Base-by-base conservation (phyloP, 2,797 vertebrate species). In the Fratercula arctica region DNA sequence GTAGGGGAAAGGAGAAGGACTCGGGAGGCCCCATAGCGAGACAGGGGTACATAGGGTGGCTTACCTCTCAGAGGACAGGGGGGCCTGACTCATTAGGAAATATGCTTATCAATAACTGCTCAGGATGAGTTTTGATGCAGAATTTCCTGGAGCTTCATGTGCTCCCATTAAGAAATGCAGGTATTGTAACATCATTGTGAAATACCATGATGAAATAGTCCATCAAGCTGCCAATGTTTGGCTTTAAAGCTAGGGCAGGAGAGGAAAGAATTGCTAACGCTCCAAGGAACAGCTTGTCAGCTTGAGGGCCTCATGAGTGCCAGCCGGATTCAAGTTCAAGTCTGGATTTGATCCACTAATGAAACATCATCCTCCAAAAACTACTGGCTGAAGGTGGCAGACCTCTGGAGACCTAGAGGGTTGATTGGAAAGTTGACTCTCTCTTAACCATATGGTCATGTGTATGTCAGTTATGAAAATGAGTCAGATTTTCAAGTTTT, bases 211-310 rank as follows among this genome's bases (percentile, higher is more conserved):
- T 67, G 75, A 89, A 92, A 56, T 43, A 87, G 93, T 69, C 72
- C 79, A 70, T 75, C 61, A 16, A 25, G 9, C 45, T 92, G 90
- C 89, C 82, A 72, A 10, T 25, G 54, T 67, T 16, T 85, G 75
- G 68, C 81, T 95, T 89, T 75, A 87, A 87, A 87, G 75, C 78
- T 81, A 56, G 81, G 57, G 43, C 54, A 78, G 56, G 85, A 89
- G 81, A 59, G 66, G 76, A 87, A 80, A 87, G 92, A 89, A 85
- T 73, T 88, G 70, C 91, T 78, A 93, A 96, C 0, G 7, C 95
- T 96, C 92, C 93, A 86, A 94, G 92, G 89, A 95, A 75, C 89
- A 96, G 92, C 93, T 87, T 93, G 93, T 95, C 95, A 94, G 90
- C 76, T 80, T 69, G 81, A 92, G 79, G 87, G 79, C 73, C 82